Evolutionary conservation across 2,888 invertebrate genomes (phyloP).

Genomic region (Orchestes rusci): DNA sequence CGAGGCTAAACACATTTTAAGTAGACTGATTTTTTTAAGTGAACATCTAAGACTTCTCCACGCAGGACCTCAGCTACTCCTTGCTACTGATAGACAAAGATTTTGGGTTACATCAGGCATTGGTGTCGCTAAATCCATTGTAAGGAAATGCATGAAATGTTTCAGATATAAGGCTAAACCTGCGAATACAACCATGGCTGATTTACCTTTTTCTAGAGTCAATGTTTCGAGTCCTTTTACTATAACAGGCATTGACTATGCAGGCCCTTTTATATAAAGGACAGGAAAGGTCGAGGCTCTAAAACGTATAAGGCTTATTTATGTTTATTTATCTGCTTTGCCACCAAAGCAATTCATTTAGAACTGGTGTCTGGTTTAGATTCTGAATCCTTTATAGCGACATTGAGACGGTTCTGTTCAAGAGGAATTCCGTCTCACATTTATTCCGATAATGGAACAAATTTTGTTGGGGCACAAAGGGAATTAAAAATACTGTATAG

Average conservation of each 20-base stretch:
- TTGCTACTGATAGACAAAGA: slow-evolving; percentile 17
- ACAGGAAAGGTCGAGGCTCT: slow-evolving; percentile 12
- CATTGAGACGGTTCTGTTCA: slow-evolving; percentile 21
- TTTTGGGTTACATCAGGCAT: slow-evolving; percentile 24
- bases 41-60: slow-evolving; percentile 24
- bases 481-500: too few species aligned
- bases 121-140: slow-evolving; percentile 19
- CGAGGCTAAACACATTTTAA: slow-evolving; percentile 19
- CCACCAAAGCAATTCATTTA: slow-evolving; percentile 25
- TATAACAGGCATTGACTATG: slow-evolving; percentile 25
- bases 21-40: slow-evolving; percentile 20
- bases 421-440: slow-evolving; percentile 28
- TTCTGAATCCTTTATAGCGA: slow-evolving; percentile 22
- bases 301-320: slow-evolving; percentile 23
- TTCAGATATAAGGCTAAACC: slow-evolving; percentile 21
- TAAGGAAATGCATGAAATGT: slow-evolving; percentile 24
- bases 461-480: too few species aligned
- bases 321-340: slow-evolving; percentile 27
- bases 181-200: slow-evolving; percentile 23
- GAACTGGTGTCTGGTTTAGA: slow-evolving; percentile 26
- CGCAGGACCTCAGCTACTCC: slow-evolving; percentile 20
- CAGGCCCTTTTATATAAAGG: slow-evolving; percentile 23
- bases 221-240: slow-evolving; percentile 20
- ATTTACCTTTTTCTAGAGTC: slow-evolving; percentile 20
- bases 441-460: slow-evolving; percentile 33